Percentiles rank a stretch among this genome's conserved stretches.
These are phyloP conservation scores for Willowsia nigromaculata DNA, from an alignment of 2,888 invertebrate species.

Conservation along the genomic window DNA sequence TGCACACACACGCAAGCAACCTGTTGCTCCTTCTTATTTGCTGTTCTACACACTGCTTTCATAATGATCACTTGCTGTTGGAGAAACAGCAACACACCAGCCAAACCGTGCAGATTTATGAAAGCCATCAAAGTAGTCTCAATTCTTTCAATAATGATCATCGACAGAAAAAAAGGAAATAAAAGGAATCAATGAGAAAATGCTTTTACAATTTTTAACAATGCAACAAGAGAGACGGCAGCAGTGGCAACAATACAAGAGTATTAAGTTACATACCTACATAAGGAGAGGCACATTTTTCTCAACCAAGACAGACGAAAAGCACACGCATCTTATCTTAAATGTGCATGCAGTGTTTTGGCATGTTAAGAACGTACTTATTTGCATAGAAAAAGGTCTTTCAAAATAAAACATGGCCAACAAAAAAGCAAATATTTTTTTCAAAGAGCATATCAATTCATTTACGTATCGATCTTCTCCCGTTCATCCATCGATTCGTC, in stretches of 20 bases:
- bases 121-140: constrained; percentile 50
- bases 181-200: constrained; percentile 40
- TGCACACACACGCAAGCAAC: constrained; percentile 27
- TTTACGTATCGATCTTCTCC: neutral
- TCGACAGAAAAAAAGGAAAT: neutral
- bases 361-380: neutral
- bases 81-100: constrained; percentile 21
- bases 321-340: neutral
- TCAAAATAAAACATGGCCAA: neutral
- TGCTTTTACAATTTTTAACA: neutral
- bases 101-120: constrained; percentile 57
- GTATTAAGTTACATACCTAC: constrained; percentile 38
- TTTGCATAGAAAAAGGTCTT: constrained; percentile 9
- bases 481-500: neutral
- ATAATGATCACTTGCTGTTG: neutral
- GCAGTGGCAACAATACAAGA: neutral
- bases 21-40: neutral
- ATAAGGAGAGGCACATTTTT: neutral
- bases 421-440: no score
- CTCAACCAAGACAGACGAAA: neutral
- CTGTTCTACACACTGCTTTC: neutral
- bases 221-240: neutral
- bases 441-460: no score
- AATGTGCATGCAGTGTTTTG: neutral
- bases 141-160: neutral